Conservation (phyloP, 2,888 invertebrate genomes). For the Diploptera punctata region DNA sequence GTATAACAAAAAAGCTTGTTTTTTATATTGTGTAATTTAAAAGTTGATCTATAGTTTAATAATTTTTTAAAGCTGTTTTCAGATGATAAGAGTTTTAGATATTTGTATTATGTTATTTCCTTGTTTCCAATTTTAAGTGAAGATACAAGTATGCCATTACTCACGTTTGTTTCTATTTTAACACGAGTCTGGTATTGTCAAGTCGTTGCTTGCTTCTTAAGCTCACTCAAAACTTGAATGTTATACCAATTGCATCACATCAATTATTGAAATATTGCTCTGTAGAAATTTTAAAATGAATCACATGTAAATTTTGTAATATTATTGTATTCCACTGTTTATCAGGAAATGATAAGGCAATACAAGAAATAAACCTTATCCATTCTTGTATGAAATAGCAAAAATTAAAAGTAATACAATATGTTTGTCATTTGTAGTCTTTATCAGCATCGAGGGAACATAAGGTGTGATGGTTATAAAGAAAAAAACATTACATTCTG, state of each 20-base stretch:
- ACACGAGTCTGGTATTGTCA: slow-evolving; percentile 8
- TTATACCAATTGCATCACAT: slow-evolving; percentile 11
- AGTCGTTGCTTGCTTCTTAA: slow-evolving; percentile 22
- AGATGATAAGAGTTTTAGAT: slow-evolving; percentile 10
- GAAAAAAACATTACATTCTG: slow-evolving; percentile 4
- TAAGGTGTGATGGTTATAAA: slow-evolving; percentile 7
- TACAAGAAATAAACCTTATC: slow-evolving; percentile 20
- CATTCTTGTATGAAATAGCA: slow-evolving; percentile 33
- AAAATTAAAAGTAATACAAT: not conserved
- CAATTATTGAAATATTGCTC: slow-evolving; percentile 5
- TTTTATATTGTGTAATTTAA: slow-evolving; percentile 19
- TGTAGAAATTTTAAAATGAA: slow-evolving; percentile 21
- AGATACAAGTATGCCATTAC: not conserved
- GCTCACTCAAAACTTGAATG: slow-evolving; percentile 9
- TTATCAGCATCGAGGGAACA: slow-evolving; percentile 27
- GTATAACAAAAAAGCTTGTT: not conserved
- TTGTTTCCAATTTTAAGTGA: slow-evolving; percentile 1
- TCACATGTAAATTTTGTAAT: slow-evolving; percentile 35
- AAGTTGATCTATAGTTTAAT: slow-evolving; percentile 18
- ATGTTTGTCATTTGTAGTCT: slow-evolving; percentile 24
- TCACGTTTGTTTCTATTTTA: slow-evolving; percentile 10
- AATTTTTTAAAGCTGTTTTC: slow-evolving; percentile 18
- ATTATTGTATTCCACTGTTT: slow-evolving; percentile 22
- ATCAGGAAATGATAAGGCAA: slow-evolving; percentile 18
- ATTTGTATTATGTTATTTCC: slow-evolving; percentile 13